Percentiles rank a stretch among this genome's conserved stretches.
phyloP scores from a whole-genome alignment of 2,113 vertebrate species.

The Platichthys stellatus region DNA sequence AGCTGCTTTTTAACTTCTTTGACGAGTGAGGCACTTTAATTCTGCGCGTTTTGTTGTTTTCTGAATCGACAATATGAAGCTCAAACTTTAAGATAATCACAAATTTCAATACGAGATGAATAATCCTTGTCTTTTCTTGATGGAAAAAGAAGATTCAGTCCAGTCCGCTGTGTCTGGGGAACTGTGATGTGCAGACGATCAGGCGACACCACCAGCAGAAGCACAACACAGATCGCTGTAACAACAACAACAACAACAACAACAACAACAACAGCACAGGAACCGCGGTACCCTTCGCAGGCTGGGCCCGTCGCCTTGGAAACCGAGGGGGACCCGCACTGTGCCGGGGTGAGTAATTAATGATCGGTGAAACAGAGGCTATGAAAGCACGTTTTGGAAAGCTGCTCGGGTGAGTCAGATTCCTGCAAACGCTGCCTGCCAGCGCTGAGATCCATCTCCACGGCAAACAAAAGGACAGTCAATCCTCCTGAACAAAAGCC shows the following conservation, averaged over 20 bases:
- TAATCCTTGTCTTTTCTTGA: no score
- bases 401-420: constrained; percentile 63
- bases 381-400: constrained; percentile 78
- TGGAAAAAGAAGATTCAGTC: not conserved
- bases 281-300: constrained; percentile 30
- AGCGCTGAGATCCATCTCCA: constrained; percentile 69
- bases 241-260: constrained; percentile 36
- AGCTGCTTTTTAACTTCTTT: no score
- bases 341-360: constrained; percentile 72
- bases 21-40: no score
- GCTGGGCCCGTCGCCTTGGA: constrained; percentile 57
- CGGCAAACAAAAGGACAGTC: constrained; percentile 72
- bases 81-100: no score
- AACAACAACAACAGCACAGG: constrained; percentile 21
- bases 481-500: constrained; percentile 71
- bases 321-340: constrained; percentile 51
- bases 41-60: no score
- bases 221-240: constrained; percentile 12
- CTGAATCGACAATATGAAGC: no score
- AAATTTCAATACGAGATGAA: no score
- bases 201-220: not conserved
- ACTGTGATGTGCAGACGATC: constrained; percentile 10
- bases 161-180: constrained; percentile 11
- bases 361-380: constrained; percentile 64
- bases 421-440: constrained; percentile 58